Evolutionary conservation across 2,797 vertebrate genomes (phyloP).

Genomic region (Aulostomus chinensis): DNA sequence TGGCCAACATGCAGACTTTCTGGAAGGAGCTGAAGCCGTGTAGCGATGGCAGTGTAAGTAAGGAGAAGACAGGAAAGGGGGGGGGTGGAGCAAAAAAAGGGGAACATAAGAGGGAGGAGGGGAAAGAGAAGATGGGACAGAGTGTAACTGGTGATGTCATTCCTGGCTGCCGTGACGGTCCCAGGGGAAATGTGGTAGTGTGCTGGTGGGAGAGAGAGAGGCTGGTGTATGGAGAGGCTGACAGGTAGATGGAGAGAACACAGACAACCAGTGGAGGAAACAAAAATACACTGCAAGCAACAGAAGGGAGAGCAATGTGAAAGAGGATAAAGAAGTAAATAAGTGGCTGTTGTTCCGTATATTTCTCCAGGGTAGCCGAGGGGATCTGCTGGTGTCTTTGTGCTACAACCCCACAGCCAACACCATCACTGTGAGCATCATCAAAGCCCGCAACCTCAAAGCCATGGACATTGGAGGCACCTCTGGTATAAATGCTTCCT

Average conservation of each 20-base stretch:
- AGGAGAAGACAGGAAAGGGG: not conserved
- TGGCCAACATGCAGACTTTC: slow-evolving; percentile 97
- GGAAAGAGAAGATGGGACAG: slow-evolving; percentile 51
- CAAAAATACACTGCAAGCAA: slow-evolving; percentile 23
- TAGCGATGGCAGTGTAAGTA: slow-evolving; percentile 89
- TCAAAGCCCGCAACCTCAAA: slow-evolving; percentile 99
- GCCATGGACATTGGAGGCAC: slow-evolving; percentile 99
- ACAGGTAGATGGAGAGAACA: slow-evolving; percentile 47
- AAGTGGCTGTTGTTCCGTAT: slow-evolving; percentile 34
- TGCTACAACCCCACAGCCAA: slow-evolving; percentile 99
- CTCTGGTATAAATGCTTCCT: slow-evolving; percentile 84
- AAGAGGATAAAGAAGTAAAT: slow-evolving; percentile 26
- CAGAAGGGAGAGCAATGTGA: slow-evolving; percentile 12
- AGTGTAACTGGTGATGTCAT: slow-evolving; percentile 73
- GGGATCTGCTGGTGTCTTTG: slow-evolving; percentile 85
- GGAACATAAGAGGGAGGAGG: slow-evolving; percentile 27
- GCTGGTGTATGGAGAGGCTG: slow-evolving; percentile 41
- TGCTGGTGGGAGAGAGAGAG: slow-evolving; percentile 51
- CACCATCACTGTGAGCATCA: slow-evolving; percentile 98
- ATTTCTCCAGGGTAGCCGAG: slow-evolving; percentile 86
- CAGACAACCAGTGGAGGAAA: slow-evolving; percentile 34
- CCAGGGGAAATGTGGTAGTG: slow-evolving; percentile 60
- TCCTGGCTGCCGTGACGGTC: slow-evolving; percentile 64
- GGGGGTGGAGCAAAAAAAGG: no score
- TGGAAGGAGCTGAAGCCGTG: slow-evolving; percentile 99